Percentiles rank a stretch among this genome's conserved stretches.
Conservation (phyloP, 1,140 invertebrate genomes). For the Cydia strobilella region DNA sequence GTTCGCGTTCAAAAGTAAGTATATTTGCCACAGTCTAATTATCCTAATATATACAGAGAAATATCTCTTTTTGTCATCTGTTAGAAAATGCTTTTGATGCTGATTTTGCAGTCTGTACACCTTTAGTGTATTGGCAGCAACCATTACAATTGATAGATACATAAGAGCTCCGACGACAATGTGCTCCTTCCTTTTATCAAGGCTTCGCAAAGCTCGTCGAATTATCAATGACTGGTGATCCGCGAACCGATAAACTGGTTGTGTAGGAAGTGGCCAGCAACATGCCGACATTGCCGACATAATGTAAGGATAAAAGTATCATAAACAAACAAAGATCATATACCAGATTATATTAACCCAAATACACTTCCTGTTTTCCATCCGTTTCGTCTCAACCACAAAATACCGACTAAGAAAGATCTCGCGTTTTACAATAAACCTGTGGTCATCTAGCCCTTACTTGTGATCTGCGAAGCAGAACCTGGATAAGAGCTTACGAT, state of each 20-base stretch:
- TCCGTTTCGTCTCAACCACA: slow-evolving; percentile 18
- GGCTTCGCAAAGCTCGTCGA: background rate
- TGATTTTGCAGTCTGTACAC: no score
- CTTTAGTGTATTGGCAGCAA: no score
- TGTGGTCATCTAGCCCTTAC: slow-evolving; percentile 68
- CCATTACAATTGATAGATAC: no score
- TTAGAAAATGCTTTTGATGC: no score
- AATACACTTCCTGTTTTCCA: slow-evolving; percentile 24
- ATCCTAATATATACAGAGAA: no score
- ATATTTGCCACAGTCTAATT: no score
- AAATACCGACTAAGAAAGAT: slow-evolving; percentile 57
- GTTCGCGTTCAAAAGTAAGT: no score
- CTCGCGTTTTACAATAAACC: slow-evolving; percentile 61
- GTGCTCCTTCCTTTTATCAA: background rate
- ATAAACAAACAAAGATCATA: slow-evolving; percentile 28
- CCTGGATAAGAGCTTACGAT: slow-evolving; percentile 38
- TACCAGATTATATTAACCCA: slow-evolving; percentile 25
- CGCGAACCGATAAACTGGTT: slow-evolving; percentile 13
- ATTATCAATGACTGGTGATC: slow-evolving; percentile 6
- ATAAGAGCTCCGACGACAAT: background rate
- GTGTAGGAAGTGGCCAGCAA: slow-evolving; percentile 20
- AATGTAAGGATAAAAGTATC: slow-evolving; percentile 22
- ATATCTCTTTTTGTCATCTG: no score
- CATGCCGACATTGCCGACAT: slow-evolving; percentile 4
- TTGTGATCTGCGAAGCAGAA: slow-evolving; percentile 68